These are phyloP conservation scores for Paraescarpia echinospica DNA, from an alignment of 1,140 invertebrate genomes.

Conservation along the genomic window DNA sequence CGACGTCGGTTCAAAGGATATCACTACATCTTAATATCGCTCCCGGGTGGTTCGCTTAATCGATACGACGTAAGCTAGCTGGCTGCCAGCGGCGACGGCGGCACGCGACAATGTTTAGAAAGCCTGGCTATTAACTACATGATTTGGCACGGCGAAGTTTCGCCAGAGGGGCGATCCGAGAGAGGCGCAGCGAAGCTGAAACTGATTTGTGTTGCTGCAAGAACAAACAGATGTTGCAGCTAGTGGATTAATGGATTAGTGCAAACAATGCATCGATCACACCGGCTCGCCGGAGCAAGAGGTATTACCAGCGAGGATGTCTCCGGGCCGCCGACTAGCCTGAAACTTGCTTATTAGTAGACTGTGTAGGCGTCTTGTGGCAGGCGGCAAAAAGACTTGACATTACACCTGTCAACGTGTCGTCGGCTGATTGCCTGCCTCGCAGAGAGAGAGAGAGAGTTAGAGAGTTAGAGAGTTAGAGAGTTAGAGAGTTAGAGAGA, in stretches of 20 bases:
- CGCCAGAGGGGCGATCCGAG: neutral
- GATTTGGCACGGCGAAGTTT: neutral
- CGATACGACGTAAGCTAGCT: neutral
- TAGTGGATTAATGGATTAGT: neutral
- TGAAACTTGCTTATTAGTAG: neutral
- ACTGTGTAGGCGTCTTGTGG: neutral
- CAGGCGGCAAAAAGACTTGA: neutral
- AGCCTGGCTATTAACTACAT: neutral
- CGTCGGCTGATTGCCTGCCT: no score
- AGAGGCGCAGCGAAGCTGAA: neutral
- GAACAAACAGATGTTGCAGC: neutral
- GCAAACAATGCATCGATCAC: slow-evolving; percentile 4
- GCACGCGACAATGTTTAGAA: neutral
- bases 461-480: no score
- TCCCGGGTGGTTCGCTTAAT: neutral
- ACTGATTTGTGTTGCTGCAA: neutral
- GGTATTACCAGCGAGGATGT: neutral
- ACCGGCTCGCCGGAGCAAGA: neutral
- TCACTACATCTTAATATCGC: slow-evolving; percentile 1
- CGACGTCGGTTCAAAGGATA: neutral
- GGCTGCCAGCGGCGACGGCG: neutral
- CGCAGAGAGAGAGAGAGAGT: no score
- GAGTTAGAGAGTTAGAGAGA: no score
- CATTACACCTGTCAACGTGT: neutral
- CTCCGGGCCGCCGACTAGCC: no score